Base-by-base conservation (phyloP, 2,888 invertebrate genomes). In the Agapetus fuscipes region DNA sequence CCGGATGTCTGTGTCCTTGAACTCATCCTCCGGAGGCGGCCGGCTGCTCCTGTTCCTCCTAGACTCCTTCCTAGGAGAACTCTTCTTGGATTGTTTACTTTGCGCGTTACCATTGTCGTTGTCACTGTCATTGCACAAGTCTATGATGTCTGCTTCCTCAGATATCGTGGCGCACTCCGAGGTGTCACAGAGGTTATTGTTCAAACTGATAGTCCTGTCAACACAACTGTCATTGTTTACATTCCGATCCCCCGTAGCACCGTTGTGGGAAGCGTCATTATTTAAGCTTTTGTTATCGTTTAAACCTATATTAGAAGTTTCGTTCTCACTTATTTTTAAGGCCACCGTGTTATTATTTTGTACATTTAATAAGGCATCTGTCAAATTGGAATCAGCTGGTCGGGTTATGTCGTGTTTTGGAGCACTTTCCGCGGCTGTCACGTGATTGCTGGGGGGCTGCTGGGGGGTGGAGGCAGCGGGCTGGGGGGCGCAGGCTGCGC, bases 171-270 rank as follows among this genome's bases (percentile, higher is more conserved):
- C 10, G 11, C 7, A 14, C n/a, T 17, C 11, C 9, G 15, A 15
- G 10, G 5, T 11, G 24, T 26, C 26, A n/a, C n/a, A n/a, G n/a
- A n/a, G n/a, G n/a, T n/a, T n/a, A n/a, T n/a, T n/a, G n/a, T n/a
- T n/a, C n/a, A n/a, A n/a, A n/a, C n/a, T n/a, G n/a, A n/a, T n/a
- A 9, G 5, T 20, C 9, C 20, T 20, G 20, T 20, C 20, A 20
- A 6, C 20, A 9, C 20, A 67, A 65, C 67, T 66, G 66, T 68
- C 68, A 68, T 67, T 64, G 61, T 58, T 36, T 29, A 36, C 36
- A 16, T 28, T 27, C n/a, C n/a, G n/a, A n/a, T n/a, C n/a, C n/a
- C n/a, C n/a, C n/a, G n/a, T 10, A 10, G 7, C 7, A 9, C 66
- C 54, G 68, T 68, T 67, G n/a, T n/a, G n/a, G n/a, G n/a, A n/a